A percentile compares a stretch with the other conserved stretches of the same genome.
Evolutionary conservation across 2,113 vertebrate species (phyloP).

Genomic region (Zingel zingel): DNA sequence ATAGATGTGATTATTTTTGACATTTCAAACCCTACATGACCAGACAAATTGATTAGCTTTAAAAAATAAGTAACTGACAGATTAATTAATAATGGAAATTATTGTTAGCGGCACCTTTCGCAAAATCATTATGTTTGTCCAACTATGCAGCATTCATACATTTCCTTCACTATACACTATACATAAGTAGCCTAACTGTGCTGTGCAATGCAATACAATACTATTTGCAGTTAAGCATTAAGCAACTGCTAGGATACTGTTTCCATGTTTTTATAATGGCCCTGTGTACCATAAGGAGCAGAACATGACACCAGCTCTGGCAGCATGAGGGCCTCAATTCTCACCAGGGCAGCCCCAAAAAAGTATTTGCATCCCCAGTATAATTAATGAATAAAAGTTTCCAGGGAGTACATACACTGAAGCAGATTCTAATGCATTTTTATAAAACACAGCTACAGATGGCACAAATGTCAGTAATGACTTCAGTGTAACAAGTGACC

Average conservation of each 20-base stretch:
- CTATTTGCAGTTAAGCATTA: background rate
- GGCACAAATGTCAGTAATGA: slow-evolving; percentile 56
- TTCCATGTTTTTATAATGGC: background rate
- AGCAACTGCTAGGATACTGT: background rate
- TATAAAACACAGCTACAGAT: slow-evolving; percentile 59
- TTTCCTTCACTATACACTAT: background rate
- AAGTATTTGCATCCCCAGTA: background rate
- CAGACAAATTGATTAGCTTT: slow-evolving; percentile 8
- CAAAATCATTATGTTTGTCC: slow-evolving; percentile 9
- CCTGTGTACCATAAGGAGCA: slow-evolving; percentile 1
- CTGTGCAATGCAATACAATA: background rate
- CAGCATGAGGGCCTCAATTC: background rate
- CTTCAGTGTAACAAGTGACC: slow-evolving; percentile 31
- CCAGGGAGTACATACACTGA: slow-evolving; percentile 4
- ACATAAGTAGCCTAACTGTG: background rate
- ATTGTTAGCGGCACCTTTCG: background rate
- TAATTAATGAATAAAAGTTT: background rate
- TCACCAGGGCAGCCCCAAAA: slow-evolving; percentile 6
- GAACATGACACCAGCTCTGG: slow-evolving; percentile 24
- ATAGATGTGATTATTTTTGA: slow-evolving; percentile 6
- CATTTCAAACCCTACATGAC: slow-evolving; percentile 31
- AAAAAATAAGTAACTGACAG: background rate
- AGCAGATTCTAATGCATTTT: slow-evolving; percentile 60
- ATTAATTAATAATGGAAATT: background rate
- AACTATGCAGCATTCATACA: background rate